These are phyloP conservation scores for Poicephalus gulielmi DNA, from an alignment of 2,113 vertebrate species.

Conservation along the genomic window DNA sequence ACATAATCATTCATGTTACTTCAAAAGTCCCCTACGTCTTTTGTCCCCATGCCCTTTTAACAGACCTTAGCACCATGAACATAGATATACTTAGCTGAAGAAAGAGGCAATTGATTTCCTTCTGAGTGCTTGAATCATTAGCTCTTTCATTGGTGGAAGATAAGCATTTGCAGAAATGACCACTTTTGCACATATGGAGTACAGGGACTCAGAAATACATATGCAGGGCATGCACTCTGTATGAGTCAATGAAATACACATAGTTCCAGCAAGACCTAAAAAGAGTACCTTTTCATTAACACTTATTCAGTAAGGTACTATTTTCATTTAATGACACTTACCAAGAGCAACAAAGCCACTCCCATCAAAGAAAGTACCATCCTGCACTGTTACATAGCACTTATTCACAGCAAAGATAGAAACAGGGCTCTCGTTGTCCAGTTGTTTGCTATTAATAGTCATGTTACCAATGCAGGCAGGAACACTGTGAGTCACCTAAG, in stretches of 20 bases:
- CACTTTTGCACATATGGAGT: not conserved
- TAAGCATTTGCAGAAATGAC: not conserved
- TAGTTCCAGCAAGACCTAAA: not conserved
- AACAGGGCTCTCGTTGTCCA: constrained; percentile 67
- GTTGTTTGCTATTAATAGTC: constrained; percentile 76
- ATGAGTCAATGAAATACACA: not conserved
- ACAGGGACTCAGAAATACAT: not conserved
- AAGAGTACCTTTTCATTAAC: not conserved
- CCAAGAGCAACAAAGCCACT: constrained; percentile 87
- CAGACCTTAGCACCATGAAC: not conserved
- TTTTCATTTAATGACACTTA: constrained; percentile 50
- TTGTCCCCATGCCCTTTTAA: not conserved
- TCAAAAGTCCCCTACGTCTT: not conserved
- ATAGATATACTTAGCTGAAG: not conserved
- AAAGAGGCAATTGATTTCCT: not conserved
- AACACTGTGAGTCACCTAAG: constrained; percentile 86
- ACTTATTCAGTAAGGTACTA: not conserved
- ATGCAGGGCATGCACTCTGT: not conserved
- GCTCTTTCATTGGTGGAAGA: not conserved
- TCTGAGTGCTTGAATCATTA: not conserved
- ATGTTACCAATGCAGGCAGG: constrained; percentile 83
- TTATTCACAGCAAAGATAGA: constrained; percentile 75
- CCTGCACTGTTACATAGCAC: constrained; percentile 82
- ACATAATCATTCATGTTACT: not conserved
- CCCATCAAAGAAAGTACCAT: constrained; percentile 90